Evolutionary conservation across 2,888 invertebrate genomes (phyloP).

Genomic region (Sinohyriopsis cumingii): DNA sequence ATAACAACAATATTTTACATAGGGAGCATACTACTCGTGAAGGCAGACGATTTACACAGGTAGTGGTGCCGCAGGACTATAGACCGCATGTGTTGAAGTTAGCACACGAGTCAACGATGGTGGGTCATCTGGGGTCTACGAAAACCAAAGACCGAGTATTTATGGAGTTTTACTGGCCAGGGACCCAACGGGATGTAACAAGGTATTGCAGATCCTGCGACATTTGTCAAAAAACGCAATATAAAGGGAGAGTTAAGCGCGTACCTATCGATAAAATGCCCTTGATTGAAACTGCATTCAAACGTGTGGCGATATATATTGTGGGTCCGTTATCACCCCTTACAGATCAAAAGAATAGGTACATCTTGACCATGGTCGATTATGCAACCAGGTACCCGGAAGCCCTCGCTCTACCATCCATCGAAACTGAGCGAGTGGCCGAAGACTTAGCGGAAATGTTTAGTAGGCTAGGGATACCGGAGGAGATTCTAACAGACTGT

Average conservation of each 20-base stretch:
- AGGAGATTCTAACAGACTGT: slow-evolving; percentile 27
- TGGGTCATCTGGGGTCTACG: slow-evolving; percentile 26
- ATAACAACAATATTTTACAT: no score
- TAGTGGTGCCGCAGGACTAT: slow-evolving; percentile 25
- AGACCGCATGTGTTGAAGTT: slow-evolving; percentile 18
- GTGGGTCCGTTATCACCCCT: slow-evolving; percentile 28
- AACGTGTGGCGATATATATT: slow-evolving; percentile 29
- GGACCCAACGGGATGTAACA: slow-evolving; percentile 16
- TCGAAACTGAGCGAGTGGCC: slow-evolving; percentile 22
- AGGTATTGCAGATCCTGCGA: slow-evolving; percentile 30
- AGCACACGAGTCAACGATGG: slow-evolving; percentile 34
- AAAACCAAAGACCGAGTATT: slow-evolving; percentile 18
- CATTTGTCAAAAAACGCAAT: slow-evolving; percentile 23
- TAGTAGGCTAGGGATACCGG: slow-evolving; percentile 18
- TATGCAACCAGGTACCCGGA: slow-evolving; percentile 18
- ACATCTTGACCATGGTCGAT: slow-evolving; percentile 31
- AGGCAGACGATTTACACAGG: slow-evolving; percentile 8
- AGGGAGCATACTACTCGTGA: neutral
- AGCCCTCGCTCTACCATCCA: no score
- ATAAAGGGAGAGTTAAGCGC: slow-evolving; percentile 24
- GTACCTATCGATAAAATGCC: slow-evolving; percentile 33
- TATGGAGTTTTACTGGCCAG: slow-evolving; percentile 37
- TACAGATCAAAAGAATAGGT: slow-evolving; percentile 14
- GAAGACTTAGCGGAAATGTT: slow-evolving; percentile 25
- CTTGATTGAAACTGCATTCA: slow-evolving; percentile 35